Percentiles rank a stretch among this genome's conserved stretches.
Evolutionary conservation across 2,113 vertebrate genomes (phyloP).

Genomic region (Phycodurus eques): DNA sequence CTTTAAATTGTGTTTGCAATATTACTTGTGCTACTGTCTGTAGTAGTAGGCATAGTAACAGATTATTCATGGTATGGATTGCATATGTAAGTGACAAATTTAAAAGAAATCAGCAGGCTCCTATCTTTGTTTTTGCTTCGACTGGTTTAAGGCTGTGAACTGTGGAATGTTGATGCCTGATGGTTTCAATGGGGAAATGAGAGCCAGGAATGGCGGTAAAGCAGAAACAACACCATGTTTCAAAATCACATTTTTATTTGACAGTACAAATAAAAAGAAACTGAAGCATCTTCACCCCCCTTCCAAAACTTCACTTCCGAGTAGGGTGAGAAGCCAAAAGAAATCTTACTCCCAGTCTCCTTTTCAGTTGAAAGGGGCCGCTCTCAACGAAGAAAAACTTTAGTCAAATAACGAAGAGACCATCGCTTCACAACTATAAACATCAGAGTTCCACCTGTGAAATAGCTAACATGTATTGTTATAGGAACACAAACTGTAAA

Average conservation of each 20-base stretch:
- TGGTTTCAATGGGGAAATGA: neutral
- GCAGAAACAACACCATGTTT: constrained; percentile 46
- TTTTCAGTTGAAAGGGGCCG: constrained; percentile 5
- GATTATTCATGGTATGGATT: neutral
- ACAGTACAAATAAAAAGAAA: constrained; percentile 72
- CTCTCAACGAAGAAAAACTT: constrained; percentile 40
- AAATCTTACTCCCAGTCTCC: constrained; percentile 11
- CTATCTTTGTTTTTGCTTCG: neutral
- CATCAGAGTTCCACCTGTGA: constrained; percentile 37
- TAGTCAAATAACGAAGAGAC: constrained; percentile 21
- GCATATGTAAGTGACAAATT: neutral
- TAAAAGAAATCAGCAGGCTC: neutral
- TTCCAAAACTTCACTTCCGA: constrained; percentile 58
- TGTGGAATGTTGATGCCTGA: neutral
- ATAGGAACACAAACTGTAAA: constrained; percentile 30
- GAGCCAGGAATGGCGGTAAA: neutral
- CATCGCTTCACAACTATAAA: constrained; percentile 49
- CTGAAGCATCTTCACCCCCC: constrained; percentile 54
- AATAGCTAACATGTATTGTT: constrained; percentile 14
- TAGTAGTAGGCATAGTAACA: neutral
- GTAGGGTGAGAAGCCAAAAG: constrained; percentile 30
- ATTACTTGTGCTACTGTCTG: neutral
- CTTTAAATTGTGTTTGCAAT: neutral
- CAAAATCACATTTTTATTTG: constrained; percentile 76
- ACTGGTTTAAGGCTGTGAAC: neutral